A percentile compares a stretch with the other conserved stretches of the same genome.
These are phyloP conservation scores for Pachycephala philippinensis DNA, from an alignment of 2,113 vertebrate species.

Conservation along the genomic window DNA sequence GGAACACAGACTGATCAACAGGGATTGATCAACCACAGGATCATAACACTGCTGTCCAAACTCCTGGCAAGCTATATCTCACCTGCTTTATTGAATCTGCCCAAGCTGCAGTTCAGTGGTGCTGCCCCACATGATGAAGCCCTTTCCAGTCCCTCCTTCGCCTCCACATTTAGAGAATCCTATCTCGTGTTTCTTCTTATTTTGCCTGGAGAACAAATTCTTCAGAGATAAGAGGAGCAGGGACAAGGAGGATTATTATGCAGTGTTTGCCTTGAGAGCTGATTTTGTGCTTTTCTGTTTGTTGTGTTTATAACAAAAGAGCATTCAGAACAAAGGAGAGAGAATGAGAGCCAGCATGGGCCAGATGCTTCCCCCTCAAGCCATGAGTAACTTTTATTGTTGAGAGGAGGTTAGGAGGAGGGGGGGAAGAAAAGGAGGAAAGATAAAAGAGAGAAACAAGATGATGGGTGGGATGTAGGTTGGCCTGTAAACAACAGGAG, in stretches of 20 bases:
- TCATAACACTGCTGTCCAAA: neutral
- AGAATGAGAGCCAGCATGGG: neutral
- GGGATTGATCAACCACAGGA: neutral
- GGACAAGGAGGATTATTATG: conserved; percentile 10
- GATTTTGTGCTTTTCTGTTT: conserved; percentile 44
- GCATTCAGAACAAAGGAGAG: conserved; percentile 42
- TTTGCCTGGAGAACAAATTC: conserved; percentile 44
- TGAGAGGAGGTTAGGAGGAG: neutral
- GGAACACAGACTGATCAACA: neutral
- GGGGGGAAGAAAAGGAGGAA: neutral
- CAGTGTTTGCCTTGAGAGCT: conserved; percentile 20
- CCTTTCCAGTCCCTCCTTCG: neutral
- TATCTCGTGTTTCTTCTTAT: conserved; percentile 14
- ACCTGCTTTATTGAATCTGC: neutral
- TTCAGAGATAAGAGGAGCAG: conserved; percentile 47
- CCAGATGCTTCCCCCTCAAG: conserved; percentile 34
- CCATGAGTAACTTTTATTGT: conserved; percentile 30
- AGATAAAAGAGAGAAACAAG: conserved; percentile 31
- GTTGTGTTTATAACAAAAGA: conserved; percentile 49
- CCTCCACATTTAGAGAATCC: neutral
- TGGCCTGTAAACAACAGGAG: neutral
- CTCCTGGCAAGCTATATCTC: neutral
- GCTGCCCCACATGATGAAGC: neutral
- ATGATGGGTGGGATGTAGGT: neutral
- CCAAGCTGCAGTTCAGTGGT: neutral